Evolutionary conservation across 1,140 invertebrate genomes (phyloP).

Genomic region (Hylaeus anthracinus): DNA sequence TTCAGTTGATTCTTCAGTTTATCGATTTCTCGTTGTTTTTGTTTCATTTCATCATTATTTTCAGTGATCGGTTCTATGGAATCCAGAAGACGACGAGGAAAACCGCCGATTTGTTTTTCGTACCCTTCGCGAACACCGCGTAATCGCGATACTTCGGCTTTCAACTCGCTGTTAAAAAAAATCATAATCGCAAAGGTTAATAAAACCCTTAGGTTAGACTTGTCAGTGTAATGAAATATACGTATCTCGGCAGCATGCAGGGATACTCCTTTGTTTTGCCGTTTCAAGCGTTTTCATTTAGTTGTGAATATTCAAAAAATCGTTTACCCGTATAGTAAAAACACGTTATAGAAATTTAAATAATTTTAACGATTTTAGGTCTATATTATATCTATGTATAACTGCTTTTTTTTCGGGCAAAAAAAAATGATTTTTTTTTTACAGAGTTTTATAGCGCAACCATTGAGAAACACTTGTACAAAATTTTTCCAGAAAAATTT

Average conservation of each 20-base stretch:
- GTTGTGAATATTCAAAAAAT: not conserved
- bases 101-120: constrained; percentile 76
- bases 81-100: constrained; percentile 67
- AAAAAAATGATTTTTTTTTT: no score
- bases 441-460: no score
- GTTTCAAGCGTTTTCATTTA: not conserved
- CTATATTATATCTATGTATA: not conserved
- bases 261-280: not conserved
- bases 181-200: constrained; percentile 2
- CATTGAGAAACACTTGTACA: no score
- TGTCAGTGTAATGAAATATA: not conserved
- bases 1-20: constrained; percentile 82
- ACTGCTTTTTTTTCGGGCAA: no score
- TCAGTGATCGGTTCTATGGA: constrained; percentile 71
- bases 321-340: not conserved
- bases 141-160: constrained; percentile 86
- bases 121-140: constrained; percentile 82
- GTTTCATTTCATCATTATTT: constrained; percentile 77
- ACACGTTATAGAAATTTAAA: no score
- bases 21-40: constrained; percentile 84
- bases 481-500: no score
- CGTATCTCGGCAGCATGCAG: not conserved
- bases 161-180: constrained; percentile 79
- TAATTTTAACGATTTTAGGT: no score
- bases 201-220: not conserved